These are phyloP conservation scores for Orius laevigatus DNA, from an alignment of 1,140 invertebrate species.

Conservation along the genomic window DNA sequence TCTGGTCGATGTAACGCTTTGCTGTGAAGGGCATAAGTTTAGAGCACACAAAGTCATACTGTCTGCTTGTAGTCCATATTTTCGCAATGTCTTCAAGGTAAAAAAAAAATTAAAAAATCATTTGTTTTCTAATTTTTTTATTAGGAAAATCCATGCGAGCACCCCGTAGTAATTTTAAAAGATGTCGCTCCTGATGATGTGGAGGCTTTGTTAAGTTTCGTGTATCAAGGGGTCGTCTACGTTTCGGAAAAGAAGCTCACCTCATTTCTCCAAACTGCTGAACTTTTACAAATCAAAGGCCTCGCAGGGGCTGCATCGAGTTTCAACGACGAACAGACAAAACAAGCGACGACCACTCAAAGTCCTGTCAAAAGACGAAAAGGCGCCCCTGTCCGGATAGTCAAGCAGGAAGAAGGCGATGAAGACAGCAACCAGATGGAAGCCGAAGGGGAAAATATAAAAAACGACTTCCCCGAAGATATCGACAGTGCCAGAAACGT, in stretches of 20 bases:
- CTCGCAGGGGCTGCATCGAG: slow-evolving; percentile 43
- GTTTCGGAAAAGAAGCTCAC: slow-evolving; percentile 75
- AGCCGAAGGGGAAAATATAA: slow-evolving; percentile 8
- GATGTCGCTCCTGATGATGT: slow-evolving; percentile 62
- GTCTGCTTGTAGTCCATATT: slow-evolving; percentile 63
- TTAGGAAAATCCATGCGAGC: slow-evolving; percentile 69
- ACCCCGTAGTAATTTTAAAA: slow-evolving; percentile 70
- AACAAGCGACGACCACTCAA: background rate
- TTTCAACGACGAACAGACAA: slow-evolving; percentile 15
- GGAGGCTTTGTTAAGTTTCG: slow-evolving; percentile 61
- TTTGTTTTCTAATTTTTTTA: background rate
- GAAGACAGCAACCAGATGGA: slow-evolving; percentile 14
- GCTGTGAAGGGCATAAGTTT: slow-evolving; percentile 56
- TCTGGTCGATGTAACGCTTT: slow-evolving; percentile 68
- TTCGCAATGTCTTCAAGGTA: slow-evolving; percentile 68
- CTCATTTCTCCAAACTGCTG: slow-evolving; percentile 72
- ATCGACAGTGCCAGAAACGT: slow-evolving; percentile 16
- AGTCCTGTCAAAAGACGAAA: slow-evolving; percentile 18
- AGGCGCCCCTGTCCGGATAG: slow-evolving; percentile 18
- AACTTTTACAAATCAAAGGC: slow-evolving; percentile 73
- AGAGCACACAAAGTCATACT: slow-evolving; percentile 66
- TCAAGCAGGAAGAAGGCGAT: slow-evolving; percentile 17
- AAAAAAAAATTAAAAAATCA: slow-evolving; percentile 20
- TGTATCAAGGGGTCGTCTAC: slow-evolving; percentile 81
- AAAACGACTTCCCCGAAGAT: slow-evolving; percentile 7